A percentile compares a stretch with the other conserved stretches of the same genome.
Evolutionary conservation across 2,888 invertebrate species (phyloP).

Genomic region (Clanis bilineata): DNA sequence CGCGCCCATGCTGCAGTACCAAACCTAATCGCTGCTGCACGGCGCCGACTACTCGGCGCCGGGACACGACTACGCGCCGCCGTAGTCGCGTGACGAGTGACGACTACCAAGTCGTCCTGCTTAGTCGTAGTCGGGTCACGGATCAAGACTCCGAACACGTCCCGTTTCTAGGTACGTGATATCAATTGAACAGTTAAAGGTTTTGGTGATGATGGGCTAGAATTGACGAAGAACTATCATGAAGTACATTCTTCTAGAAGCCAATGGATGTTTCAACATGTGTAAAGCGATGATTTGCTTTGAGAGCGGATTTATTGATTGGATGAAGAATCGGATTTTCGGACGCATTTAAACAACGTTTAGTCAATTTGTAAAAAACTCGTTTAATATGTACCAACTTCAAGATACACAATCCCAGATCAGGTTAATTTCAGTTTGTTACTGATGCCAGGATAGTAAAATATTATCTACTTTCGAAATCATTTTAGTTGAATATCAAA

Average conservation of each 20-base stretch:
- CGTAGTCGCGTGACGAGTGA: slow-evolving; percentile 44
- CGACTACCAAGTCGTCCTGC: not conserved
- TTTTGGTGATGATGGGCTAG: not conserved
- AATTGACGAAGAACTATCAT: not conserved
- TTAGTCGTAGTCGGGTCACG: not conserved
- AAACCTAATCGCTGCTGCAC: slow-evolving; percentile 91
- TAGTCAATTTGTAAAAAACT: no score
- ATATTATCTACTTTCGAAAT: no score
- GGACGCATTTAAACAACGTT: not conserved
- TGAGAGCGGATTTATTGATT: not conserved
- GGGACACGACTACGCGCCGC: slow-evolving; percentile 75
- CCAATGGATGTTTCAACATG: not conserved
- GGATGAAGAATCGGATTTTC: not conserved
- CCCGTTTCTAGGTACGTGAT: not conserved
- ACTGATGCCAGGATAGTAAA: no score
- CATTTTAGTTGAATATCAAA: no score
- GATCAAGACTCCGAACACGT: not conserved
- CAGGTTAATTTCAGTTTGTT: not conserved
- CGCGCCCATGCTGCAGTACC: slow-evolving; percentile 98
- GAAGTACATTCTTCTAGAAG: not conserved
- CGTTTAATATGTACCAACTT: no score
- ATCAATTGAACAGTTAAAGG: not conserved
- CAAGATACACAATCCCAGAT: not conserved
- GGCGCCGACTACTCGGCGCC: slow-evolving; percentile 80
- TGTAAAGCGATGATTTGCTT: not conserved